A percentile compares a stretch with the other conserved stretches of the same genome.
phyloP scores from a whole-genome alignment of 2,797 vertebrate genomes.

The Caiman crocodilus region DNA sequence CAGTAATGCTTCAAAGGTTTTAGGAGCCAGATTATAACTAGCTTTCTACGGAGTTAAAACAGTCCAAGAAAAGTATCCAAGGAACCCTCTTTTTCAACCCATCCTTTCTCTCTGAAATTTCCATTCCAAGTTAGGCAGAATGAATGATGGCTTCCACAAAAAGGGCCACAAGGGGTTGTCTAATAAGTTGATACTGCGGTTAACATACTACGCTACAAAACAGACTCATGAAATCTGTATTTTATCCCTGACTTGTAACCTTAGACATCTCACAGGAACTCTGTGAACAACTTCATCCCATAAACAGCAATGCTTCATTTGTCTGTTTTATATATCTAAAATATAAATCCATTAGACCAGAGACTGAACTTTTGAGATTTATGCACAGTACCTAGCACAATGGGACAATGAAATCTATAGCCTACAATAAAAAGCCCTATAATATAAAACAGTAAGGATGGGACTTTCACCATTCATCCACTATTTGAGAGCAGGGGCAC shows the following conservation, averaged over 20 bases:
- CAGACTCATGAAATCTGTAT: too few species aligned
- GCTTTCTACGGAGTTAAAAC: neutral
- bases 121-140: neutral
- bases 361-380: neutral
- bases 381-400: neutral
- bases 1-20: neutral
- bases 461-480: too few species aligned
- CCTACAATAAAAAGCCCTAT: neutral
- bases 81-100: neutral
- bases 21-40: neutral
- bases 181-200: neutral
- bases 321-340: neutral
- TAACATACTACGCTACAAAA: neutral
- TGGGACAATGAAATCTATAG: neutral
- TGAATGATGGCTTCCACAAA: neutral
- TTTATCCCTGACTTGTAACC: neutral
- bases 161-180: neutral
- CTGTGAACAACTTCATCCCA: neutral
- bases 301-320: neutral
- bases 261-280: neutral
- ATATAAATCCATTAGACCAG: neutral
- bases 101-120: neutral
- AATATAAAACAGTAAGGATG: neutral
- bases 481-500: neutral
- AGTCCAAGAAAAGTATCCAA: neutral